Conservation (phyloP, 2,888 invertebrate species). For the Mellilla xanthometata region DNA sequence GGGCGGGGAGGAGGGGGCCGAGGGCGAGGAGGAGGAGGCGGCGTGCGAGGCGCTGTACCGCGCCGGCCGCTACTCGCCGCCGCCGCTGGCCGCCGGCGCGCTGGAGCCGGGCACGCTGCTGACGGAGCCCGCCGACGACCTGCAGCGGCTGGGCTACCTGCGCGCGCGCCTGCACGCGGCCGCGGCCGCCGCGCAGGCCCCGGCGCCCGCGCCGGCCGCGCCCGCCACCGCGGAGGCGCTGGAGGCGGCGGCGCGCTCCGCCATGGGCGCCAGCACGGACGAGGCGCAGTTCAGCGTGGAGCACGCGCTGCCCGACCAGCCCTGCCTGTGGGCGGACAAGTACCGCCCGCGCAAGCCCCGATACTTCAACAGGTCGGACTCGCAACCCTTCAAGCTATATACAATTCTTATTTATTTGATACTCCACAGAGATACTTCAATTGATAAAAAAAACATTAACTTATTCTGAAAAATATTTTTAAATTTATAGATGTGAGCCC, state of each 20-base stretch:
- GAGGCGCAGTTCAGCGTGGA: constrained; percentile 97
- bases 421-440: too few relatives aligned
- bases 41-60: constrained; percentile 81
- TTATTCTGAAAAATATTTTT: too few relatives aligned
- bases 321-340: constrained; percentile 98
- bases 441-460: too few relatives aligned
- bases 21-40: constrained; percentile 36
- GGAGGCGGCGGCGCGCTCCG: constrained; percentile 80
- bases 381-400: too few relatives aligned
- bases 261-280: constrained; percentile 92
- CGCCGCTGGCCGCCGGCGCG: constrained; percentile 82
- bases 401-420: too few relatives aligned
- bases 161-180: constrained; percentile 83
- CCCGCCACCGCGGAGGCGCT: constrained; percentile 40
- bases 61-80: constrained; percentile 93
- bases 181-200: constrained; percentile 79
- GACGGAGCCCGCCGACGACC: constrained; percentile 89
- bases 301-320: constrained; percentile 91
- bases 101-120: constrained; percentile 90
- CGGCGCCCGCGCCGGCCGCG: constrained; percentile 84
- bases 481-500: too few relatives aligned
- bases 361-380: constrained; percentile 94
- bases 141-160: constrained; percentile 85
- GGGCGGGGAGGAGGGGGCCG: constrained; percentile 28
- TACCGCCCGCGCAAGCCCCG: constrained; percentile 98